Evolutionary conservation across 2,113 vertebrate genomes (phyloP).

Genomic region (Narcine bancroftii): DNA sequence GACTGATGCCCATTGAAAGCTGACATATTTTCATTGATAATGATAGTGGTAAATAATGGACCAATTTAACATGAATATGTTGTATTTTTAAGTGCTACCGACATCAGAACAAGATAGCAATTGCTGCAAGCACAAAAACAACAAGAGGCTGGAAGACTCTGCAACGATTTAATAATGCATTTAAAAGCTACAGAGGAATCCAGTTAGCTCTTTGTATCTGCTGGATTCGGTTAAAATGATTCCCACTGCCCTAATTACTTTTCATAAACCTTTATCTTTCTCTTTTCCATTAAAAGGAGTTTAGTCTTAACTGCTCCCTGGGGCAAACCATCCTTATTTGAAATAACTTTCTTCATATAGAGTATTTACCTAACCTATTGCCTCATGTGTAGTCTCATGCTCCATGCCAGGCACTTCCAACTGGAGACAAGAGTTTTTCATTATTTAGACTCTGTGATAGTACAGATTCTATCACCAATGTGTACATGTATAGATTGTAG

Average conservation of each 20-base stretch:
- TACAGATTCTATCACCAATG: no score
- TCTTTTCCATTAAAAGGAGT: neutral
- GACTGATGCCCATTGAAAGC: constrained; percentile 15
- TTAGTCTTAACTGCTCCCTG: neutral
- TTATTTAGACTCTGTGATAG: neutral
- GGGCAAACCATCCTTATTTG: no score
- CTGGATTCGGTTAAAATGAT: neutral
- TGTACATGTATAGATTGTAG: no score
- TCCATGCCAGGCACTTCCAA: neutral
- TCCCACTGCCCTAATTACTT: neutral
- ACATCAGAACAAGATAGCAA: neutral
- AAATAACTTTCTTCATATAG: no score
- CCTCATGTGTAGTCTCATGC: neutral
- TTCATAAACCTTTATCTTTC: neutral
- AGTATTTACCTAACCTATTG: neutral
- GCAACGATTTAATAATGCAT: neutral
- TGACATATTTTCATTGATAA: neutral
- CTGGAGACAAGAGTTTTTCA: neutral
- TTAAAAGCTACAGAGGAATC: neutral
- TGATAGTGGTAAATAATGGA: constrained; percentile 19
- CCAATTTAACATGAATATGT: constrained; percentile 9
- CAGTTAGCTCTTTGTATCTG: neutral
- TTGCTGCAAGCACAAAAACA: neutral
- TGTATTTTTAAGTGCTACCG: constrained; percentile 15
- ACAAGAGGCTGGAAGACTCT: neutral